Conservation (phyloP, 1,140 invertebrate species). For the Cardiocondyla obscurior region DNA sequence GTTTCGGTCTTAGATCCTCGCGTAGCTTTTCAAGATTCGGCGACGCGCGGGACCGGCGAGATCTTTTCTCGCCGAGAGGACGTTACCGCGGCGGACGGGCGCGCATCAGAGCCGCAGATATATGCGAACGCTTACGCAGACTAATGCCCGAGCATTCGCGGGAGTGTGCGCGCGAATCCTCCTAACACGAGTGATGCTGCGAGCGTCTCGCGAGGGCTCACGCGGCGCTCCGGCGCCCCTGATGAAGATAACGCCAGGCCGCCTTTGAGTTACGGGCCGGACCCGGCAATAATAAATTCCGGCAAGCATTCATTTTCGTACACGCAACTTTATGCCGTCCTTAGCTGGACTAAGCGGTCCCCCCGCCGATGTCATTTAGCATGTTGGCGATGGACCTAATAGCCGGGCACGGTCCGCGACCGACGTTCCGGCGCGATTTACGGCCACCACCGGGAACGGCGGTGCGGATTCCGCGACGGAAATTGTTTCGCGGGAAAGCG, state of each 20-base stretch:
- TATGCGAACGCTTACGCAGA: conserved; percentile 50
- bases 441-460: conserved; percentile 56
- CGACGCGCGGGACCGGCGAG: background rate
- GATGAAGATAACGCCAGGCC: conserved; percentile 84
- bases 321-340: conserved; percentile 83
- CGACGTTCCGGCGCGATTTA: conserved; percentile 73
- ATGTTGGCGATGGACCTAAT: conserved; percentile 81
- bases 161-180: conserved; percentile 40
- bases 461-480: background rate
- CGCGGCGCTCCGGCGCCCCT: conserved; percentile 67
- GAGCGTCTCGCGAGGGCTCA: conserved; percentile 65
- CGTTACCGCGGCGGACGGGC: conserved; percentile 5
- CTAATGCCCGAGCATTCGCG: conserved; percentile 35
- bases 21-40: background rate
- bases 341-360: conserved; percentile 82
- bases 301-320: conserved; percentile 84
- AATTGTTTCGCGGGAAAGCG: background rate
- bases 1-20: background rate
- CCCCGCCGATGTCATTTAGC: conserved; percentile 82
- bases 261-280: conserved; percentile 82
- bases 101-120: conserved; percentile 51
- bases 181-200: conserved; percentile 67
- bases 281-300: conserved; percentile 83
- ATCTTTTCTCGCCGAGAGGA: background rate
- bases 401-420: conserved; percentile 68